Evolutionary conservation across 2,888 invertebrate species (phyloP).

Genomic region (Acleris laterana): DNA sequence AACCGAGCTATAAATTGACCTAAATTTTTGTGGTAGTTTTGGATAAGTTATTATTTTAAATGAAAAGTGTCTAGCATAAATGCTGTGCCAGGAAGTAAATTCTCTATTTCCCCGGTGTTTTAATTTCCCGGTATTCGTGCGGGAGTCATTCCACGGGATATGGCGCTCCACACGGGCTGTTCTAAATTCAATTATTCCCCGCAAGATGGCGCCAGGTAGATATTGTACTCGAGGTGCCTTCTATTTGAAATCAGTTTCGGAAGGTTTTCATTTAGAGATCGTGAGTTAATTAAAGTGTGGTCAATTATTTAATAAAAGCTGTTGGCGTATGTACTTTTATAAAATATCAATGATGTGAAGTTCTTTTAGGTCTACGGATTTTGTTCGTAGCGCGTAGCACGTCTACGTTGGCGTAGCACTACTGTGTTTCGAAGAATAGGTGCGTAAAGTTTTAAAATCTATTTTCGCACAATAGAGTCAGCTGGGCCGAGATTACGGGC

Average conservation of each 20-base stretch:
- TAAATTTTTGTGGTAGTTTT: too few relatives aligned
- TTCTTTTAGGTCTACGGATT: background rate
- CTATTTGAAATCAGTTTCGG: constrained; percentile 37
- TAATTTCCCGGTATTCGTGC: constrained; percentile 71
- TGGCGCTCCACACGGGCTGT: constrained; percentile 43
- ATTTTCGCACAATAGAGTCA: too few relatives aligned
- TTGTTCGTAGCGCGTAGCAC: background rate
- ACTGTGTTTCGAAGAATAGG: too few relatives aligned
- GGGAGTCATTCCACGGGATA: constrained; percentile 58
- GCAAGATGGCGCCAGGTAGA: constrained; percentile 60
- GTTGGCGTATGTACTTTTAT: background rate
- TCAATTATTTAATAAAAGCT: background rate
- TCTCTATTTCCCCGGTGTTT: constrained; percentile 46
- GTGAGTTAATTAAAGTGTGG: background rate
- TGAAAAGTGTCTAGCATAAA: too few relatives aligned
- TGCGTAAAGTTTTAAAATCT: too few relatives aligned
- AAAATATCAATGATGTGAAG: too few relatives aligned
- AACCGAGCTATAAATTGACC: too few relatives aligned
- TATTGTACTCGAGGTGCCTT: constrained; percentile 44
- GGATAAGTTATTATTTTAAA: background rate
- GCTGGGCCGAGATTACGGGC: too few relatives aligned
- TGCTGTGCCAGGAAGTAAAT: background rate
- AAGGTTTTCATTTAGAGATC: constrained; percentile 14
- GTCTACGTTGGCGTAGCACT: too few relatives aligned
- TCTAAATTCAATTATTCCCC: constrained; percentile 68